These are phyloP conservation scores for Galaxias olidus DNA, from an alignment of 2,797 vertebrate species.

Conservation along the genomic window DNA sequence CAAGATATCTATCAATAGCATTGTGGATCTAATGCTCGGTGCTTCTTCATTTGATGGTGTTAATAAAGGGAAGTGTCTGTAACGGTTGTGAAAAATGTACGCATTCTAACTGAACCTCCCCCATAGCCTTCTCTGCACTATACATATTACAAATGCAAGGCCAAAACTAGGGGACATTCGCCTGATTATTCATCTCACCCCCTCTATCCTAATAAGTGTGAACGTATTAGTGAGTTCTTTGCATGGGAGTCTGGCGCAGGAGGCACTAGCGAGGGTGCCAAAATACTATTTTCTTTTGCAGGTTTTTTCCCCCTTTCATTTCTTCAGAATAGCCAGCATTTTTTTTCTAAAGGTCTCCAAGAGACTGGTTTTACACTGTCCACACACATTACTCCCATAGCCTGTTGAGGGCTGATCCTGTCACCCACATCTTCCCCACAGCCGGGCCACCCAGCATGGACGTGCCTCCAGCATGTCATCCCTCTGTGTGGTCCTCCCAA, in stretches of 20 bases:
- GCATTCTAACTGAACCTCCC: no score
- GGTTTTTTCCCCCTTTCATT: constrained; percentile 57
- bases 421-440: constrained; percentile 77
- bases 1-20: no score
- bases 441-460: constrained; percentile 81
- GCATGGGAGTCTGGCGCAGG: constrained; percentile 55
- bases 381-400: constrained; percentile 79
- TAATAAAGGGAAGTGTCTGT: no score
- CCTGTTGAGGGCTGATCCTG: constrained; percentile 79
- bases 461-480: constrained; percentile 80
- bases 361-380: constrained; percentile 82
- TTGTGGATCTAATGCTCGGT: no score
- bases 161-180: constrained; percentile 23
- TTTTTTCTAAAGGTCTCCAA: constrained; percentile 75
- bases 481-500: constrained; percentile 83
- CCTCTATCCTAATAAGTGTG: constrained; percentile 51
- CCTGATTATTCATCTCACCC: constrained; percentile 45
- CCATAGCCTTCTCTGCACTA: no score
- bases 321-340: constrained; percentile 75
- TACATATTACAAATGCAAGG: no score
- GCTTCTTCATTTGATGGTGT: no score
- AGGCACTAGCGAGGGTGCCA: constrained; percentile 64
- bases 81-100: no score
- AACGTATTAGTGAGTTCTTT: constrained; percentile 63
- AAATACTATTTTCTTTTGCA: constrained; percentile 56